These are phyloP conservation scores for Oikopleura albicans DNA, from an alignment of 23 tunicate species.

Conservation along the genomic window DNA sequence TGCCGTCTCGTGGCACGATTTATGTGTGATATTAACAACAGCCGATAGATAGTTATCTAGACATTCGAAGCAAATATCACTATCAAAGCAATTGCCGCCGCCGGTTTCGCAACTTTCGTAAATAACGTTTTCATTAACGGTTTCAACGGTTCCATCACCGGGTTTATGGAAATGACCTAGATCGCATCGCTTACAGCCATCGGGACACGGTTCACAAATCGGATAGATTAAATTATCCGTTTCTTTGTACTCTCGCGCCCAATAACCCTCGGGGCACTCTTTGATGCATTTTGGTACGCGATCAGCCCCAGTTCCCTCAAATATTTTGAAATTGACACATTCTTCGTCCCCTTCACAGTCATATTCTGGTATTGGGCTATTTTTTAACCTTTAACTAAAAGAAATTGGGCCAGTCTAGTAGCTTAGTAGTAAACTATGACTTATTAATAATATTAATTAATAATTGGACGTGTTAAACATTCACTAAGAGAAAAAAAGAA, in stretches of 20 bases:
- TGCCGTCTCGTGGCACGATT: neutral
- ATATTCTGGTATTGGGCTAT: neutral
- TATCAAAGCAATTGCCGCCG: too few relatives aligned
- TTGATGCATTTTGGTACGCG: neutral
- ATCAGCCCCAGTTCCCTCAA: neutral
- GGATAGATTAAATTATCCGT: neutral
- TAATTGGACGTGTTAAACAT: too few relatives aligned
- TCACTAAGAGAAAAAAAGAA: too few relatives aligned
- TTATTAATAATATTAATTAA: too few relatives aligned
- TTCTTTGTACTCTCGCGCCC: neutral
- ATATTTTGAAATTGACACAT: neutral
- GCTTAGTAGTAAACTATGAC: too few relatives aligned
- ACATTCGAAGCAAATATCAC: neutral
- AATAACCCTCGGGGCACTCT: neutral
- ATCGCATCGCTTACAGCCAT: neutral
- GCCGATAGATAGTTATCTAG: neutral
- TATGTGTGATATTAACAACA: neutral
- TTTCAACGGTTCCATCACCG: too few relatives aligned
- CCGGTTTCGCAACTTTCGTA: too few relatives aligned
- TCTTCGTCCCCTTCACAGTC: neutral
- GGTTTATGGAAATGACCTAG: neutral
- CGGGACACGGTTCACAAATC: neutral
- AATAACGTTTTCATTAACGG: too few relatives aligned
- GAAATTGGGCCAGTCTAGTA: too few relatives aligned
- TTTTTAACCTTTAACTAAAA: too few relatives aligned